Conservation (phyloP, 2,797 vertebrate genomes). For the Microcaecilia unicolor region DNA sequence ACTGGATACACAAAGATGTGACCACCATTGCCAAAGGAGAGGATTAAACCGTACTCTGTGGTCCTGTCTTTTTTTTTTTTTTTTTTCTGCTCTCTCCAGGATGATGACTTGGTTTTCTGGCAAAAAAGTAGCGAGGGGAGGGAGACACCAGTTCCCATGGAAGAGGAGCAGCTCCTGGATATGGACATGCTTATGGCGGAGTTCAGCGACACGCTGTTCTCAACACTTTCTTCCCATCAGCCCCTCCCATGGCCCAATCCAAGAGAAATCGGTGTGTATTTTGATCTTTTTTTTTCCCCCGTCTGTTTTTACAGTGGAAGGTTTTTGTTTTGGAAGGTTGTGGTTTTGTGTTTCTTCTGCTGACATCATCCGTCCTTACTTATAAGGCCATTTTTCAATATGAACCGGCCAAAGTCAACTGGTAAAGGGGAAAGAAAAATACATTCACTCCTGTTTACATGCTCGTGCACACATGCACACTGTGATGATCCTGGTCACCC, state of each 20-base stretch:
- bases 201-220: constrained; percentile 92
- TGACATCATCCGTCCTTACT: background rate
- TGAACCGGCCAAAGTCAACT: background rate
- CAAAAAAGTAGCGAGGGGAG: constrained; percentile 47
- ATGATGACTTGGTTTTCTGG: constrained; percentile 71
- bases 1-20: too few relatives aligned
- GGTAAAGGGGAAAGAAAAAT: too few relatives aligned
- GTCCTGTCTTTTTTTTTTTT: background rate
- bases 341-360: background rate
- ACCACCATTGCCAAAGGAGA: too few relatives aligned
- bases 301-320: background rate
- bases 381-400: background rate
- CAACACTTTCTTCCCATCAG: constrained; percentile 87
- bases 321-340: background rate
- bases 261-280: constrained; percentile 83
- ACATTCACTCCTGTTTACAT: too few relatives aligned
- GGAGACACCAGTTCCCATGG: constrained; percentile 84
- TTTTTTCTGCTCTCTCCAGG: constrained; percentile 46
- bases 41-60: background rate
- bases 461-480: too few relatives aligned
- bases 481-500: too few relatives aligned
- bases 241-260: constrained; percentile 82
- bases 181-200: constrained; percentile 95
- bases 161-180: constrained; percentile 86
- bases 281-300: too few relatives aligned